A percentile compares a stretch with the other conserved stretches of the same genome.
Conservation (phyloP, 1,140 invertebrate species). For the Diorhabda sublineata region DNA sequence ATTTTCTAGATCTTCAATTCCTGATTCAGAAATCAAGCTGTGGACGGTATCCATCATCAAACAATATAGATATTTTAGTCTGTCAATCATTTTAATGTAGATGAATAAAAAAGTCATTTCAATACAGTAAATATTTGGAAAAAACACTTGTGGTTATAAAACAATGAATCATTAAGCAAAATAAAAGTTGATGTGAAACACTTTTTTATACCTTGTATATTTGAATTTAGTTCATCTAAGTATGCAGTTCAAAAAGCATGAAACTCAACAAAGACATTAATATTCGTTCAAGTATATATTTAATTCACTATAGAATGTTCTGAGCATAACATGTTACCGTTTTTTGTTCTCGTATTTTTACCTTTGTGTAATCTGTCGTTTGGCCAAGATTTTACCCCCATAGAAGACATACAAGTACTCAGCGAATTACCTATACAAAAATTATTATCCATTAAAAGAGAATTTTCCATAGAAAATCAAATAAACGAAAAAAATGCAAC, state of each 20-base stretch:
- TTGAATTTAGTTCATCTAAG: neutral
- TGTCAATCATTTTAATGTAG: no score
- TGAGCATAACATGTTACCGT: conserved; percentile 9
- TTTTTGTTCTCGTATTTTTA: neutral
- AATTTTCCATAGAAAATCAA: conserved; percentile 28
- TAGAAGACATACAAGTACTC: conserved; percentile 48
- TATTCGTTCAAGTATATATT: conserved; percentile 7
- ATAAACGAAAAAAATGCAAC: conserved; percentile 9
- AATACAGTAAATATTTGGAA: no score
- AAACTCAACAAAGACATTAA: neutral
- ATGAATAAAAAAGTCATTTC: no score
- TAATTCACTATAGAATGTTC: neutral
- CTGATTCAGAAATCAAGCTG: no score
- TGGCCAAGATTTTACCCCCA: conserved; percentile 18
- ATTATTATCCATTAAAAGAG: conserved; percentile 50
- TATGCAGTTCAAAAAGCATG: neutral
- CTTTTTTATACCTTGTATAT: neutral
- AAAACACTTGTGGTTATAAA: no score
- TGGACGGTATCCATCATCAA: no score
- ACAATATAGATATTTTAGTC: no score
- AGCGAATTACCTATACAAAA: conserved; percentile 52
- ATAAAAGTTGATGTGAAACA: no score
- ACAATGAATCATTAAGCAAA: no score
- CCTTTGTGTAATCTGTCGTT: conserved; percentile 11
- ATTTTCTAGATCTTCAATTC: no score